Evolutionary conservation across 2,888 invertebrate genomes (phyloP), one percentile per base, ranked within the genome.

Genomic region (Drosophila suboccidentalis): DNA sequence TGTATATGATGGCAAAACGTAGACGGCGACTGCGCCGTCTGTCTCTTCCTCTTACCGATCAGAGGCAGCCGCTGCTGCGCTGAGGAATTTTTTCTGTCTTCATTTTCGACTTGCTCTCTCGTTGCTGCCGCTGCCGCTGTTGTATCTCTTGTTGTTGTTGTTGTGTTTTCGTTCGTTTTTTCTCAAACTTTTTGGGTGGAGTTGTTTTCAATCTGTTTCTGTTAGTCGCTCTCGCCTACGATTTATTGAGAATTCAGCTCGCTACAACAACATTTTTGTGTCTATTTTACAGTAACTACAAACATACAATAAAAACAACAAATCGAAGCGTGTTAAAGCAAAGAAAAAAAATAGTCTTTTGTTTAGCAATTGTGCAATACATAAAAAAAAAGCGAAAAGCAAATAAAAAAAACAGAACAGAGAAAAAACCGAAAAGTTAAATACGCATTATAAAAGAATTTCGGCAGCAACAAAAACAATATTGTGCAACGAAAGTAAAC

Each of bases 61-160:
- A 47, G 50, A 65, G 59, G 59, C 74, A 77, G 70, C 66, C 70
- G 78, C 67, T 70, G 75, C 70, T 74, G 79, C 61, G 80, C 51
- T 78, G 80, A 84, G 84, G 84, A 84, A 87, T 84, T 84, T 83
- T 80, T 87, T 87, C 64, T 63, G 84, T 80, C 84, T 87, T 87
- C 65, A 72, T 72, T 82, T 82, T 81, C 61, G 61, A 67, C 68
- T 79, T 50, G 64, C 78, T 78, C 78, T 80, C 79, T 53, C 53
- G 58, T 36, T 36, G 41, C 13, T 46, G 36, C 34, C 53, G 41
- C 19, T 15, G 58, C 13, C 39, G 41, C 19, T 75, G 41, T 59
- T 62, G 62, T n/a, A n/a, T n/a, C 51, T 71, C 50, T 70, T 70
- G 55, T 69, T 60, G 62, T 22, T 4, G 26, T 73, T 78, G 70